Evolutionary conservation across 2,888 invertebrate genomes (phyloP), one percentile per base, ranked within the genome.

Genomic region (Agonum fuliginosum): DNA sequence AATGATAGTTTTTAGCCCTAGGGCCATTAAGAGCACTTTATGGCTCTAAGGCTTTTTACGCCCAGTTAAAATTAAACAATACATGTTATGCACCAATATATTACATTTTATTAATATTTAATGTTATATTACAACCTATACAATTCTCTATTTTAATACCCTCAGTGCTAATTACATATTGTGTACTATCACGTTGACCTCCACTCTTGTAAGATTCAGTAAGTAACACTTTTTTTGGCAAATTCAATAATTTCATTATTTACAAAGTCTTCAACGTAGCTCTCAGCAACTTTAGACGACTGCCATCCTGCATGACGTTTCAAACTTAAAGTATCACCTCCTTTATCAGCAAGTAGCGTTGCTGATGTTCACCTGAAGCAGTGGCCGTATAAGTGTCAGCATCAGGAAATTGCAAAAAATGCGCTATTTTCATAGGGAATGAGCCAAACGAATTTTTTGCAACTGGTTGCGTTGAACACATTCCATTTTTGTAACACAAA

Each of bases 261-360:
- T 30, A 30, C 30, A 30, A 8, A 80, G 5, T 81, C 78, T 12
- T 80, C 79, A 14, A 80, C 75, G 62, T 80, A 80, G 0, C 79
- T 73, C 77, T 81, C 80, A n/a, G 80, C 81, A 6, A 81, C 78
- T 17, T 51, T 58, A 37, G 48, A 79, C 0, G 78, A 80, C 65
- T 78, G 79, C 79, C 80, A 79, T 12, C 78, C 79, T 30, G 79
- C 79, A 54, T 81, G 81, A 10, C 79, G 74, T 62, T 81, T 81
- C 14, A 81, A 46, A 1, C 78, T 78, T 5, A 54, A 65, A 1
- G 80, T 78, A 19, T 79, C 78, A 8, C 78, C 81, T 69, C 81
- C 81, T 12, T 70, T 67, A 54, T 82, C 79, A 8, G 79, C 80
- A 1, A 82, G 78, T 43, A 81, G 41, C 5, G 80, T 79, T 1